phyloP scores from a whole-genome alignment of 2,888 invertebrate species.

The Coremacera marginata region DNA sequence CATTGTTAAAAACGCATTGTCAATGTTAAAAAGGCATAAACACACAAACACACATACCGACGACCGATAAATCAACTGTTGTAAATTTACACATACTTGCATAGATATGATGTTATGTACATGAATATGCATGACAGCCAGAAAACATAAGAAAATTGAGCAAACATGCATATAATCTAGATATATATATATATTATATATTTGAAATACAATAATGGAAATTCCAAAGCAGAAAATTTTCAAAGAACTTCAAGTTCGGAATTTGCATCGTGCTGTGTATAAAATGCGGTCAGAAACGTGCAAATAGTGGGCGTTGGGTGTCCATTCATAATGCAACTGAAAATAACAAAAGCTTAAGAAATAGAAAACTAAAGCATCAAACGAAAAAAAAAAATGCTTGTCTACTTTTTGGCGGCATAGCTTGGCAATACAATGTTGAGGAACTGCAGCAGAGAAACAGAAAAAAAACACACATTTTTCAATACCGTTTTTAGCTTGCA shows the following conservation, averaged over 20 bases:
- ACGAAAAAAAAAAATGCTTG: constrained; percentile 6
- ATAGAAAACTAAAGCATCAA: not conserved
- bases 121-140: too few species aligned
- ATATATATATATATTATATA: not conserved
- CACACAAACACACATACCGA: too few species aligned
- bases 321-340: not conserved
- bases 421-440: constrained; percentile 9
- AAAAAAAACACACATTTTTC: not conserved
- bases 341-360: constrained; percentile 12
- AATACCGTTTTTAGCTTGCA: not conserved
- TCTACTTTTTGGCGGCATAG: constrained; percentile 24
- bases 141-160: too few species aligned
- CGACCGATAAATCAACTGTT: too few species aligned
- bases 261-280: constrained; percentile 1
- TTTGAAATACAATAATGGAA: constrained; percentile 17
- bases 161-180: not conserved
- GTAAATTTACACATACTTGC: too few species aligned
- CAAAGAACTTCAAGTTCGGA: constrained; percentile 22
- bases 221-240: constrained; percentile 10
- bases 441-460: not conserved
- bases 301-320: not conserved
- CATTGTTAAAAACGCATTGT: constrained; percentile 31
- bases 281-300: constrained; percentile 33
- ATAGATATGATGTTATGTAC: too few species aligned
- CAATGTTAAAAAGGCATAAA: constrained; percentile 12